Evolutionary conservation across 2,797 vertebrate species (phyloP).

Genomic region (Enteromius viviparus): DNA sequence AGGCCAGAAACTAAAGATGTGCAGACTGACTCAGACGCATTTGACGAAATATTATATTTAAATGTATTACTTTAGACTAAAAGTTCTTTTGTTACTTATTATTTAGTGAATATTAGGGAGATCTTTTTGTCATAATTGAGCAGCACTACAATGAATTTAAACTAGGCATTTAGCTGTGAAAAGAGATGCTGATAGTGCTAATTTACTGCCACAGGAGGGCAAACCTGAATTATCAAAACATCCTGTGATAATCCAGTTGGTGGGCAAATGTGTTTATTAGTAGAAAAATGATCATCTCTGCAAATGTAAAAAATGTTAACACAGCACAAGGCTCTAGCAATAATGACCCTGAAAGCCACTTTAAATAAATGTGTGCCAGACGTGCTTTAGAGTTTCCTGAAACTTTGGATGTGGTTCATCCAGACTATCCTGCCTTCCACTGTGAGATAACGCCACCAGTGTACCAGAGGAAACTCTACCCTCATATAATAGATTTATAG

Average conservation of each 20-base stretch:
- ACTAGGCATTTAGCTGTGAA: neutral
- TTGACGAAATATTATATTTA: neutral
- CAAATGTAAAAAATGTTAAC: neutral
- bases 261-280: neutral
- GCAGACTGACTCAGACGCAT: neutral
- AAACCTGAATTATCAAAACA: slow-evolving; percentile 9
- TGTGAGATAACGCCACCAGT: neutral
- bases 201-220: slow-evolving; percentile 45
- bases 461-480: neutral
- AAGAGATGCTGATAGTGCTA: neutral
- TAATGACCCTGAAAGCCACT: neutral
- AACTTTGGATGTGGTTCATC: neutral
- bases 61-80: neutral
- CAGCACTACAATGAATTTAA: slow-evolving; percentile 3
- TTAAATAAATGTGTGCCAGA: neutral
- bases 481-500: neutral
- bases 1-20: neutral
- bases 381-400: neutral
- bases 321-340: neutral
- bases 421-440: neutral
- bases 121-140: neutral
- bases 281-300: neutral
- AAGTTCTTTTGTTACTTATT: too few species aligned
- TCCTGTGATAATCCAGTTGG: neutral
- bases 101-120: neutral